A percentile compares a stretch with the other conserved stretches of the same genome.
These are phyloP conservation scores for Protonemura montana DNA, from an alignment of 2,888 invertebrate species.

Conservation along the genomic window DNA sequence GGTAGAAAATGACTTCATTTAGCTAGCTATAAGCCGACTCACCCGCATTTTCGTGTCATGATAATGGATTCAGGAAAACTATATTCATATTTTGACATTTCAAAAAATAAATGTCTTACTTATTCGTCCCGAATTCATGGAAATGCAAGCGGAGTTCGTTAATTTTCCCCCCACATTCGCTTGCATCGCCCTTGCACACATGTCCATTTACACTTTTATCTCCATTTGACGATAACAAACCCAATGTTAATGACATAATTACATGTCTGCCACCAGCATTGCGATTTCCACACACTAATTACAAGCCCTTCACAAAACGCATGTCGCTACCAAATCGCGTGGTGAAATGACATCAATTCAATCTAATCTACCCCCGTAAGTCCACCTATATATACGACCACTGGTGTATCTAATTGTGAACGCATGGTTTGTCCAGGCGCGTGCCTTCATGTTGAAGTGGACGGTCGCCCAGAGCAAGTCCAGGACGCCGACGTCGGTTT, in stretches of 20 bases:
- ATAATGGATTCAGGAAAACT: background rate
- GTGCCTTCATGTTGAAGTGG: conserved; percentile 57
- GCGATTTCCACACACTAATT: background rate
- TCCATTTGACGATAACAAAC: background rate
- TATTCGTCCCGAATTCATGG: background rate
- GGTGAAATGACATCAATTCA: background rate
- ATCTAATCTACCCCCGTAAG: background rate
- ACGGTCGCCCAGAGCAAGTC: conserved; percentile 52
- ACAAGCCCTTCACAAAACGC: background rate
- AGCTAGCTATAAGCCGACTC: background rate
- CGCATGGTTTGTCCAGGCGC: conserved; percentile 14
- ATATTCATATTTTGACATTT: background rate
- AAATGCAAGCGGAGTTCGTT: background rate
- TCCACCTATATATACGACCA: background rate
- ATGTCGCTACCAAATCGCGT: background rate
- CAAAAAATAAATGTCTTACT: background rate
- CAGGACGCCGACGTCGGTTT: conserved; percentile 41
- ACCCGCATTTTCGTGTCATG: background rate
- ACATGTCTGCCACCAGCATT: background rate
- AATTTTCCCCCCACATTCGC: background rate
- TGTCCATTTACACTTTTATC: background rate
- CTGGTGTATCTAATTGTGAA: background rate
- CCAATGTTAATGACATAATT: background rate
- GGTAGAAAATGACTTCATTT: background rate
- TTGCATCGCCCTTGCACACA: background rate